Conservation (phyloP, 2,888 invertebrate genomes). For the Synanthedon vespiformis region DNA sequence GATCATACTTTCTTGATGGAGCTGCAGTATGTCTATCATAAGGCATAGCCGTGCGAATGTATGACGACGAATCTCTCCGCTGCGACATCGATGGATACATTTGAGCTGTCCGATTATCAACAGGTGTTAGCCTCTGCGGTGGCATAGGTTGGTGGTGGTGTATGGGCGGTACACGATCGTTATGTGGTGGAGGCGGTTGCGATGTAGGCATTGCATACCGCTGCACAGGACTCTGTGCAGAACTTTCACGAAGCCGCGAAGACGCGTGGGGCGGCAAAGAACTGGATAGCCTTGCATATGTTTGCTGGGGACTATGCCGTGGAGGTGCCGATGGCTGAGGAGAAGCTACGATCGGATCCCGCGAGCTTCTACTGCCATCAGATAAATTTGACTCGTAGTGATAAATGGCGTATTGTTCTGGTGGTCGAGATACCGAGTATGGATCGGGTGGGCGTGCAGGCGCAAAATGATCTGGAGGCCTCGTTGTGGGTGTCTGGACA, state of each 20-base stretch:
- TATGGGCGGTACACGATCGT: conserved; percentile 62
- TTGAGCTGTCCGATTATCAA: conserved; percentile 38
- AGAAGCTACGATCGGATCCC: conserved; percentile 34
- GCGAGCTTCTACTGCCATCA: conserved; percentile 38
- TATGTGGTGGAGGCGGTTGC: conserved; percentile 52
- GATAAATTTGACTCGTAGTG: conserved; percentile 41
- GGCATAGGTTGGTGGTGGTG: conserved; percentile 47
- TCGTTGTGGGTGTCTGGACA: conserved; percentile 43
- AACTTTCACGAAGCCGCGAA: conserved; percentile 41
- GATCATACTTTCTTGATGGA: conserved; percentile 53
- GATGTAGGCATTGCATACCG: conserved; percentile 36
- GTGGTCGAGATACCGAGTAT: conserved; percentile 47
- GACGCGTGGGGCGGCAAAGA: conserved; percentile 40
- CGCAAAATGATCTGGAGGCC: conserved; percentile 46
- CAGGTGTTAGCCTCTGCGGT: conserved; percentile 27
- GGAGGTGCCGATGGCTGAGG: conserved; percentile 46
- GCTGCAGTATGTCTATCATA: conserved; percentile 47
- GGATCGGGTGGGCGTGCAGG: conserved; percentile 52
- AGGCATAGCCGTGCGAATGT: conserved; percentile 33
- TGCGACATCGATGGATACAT: conserved; percentile 38
- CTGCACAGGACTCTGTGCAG: conserved; percentile 40
- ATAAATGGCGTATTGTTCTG: conserved; percentile 45
- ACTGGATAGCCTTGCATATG: conserved; percentile 47
- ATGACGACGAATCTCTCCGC: conserved; percentile 46
- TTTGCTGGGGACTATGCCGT: conserved; percentile 39